phyloP scores from a whole-genome alignment of 2,113 vertebrate species.

The Probosciger aterrimus region DNA sequence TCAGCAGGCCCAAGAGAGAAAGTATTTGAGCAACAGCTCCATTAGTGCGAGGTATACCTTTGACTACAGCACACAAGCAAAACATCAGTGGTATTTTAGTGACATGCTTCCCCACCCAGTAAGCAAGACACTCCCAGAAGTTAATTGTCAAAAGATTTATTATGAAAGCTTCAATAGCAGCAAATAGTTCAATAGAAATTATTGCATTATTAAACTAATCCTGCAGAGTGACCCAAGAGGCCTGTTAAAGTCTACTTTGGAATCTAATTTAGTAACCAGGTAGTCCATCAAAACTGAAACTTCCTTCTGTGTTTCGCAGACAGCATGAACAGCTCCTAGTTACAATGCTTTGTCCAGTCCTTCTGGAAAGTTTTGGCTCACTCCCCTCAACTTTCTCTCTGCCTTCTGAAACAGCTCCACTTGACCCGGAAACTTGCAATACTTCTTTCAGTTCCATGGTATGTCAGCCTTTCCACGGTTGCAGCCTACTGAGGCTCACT shows the following conservation, averaged over 20 bases:
- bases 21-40: neutral
- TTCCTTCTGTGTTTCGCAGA: neutral
- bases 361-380: slow-evolving; percentile 27
- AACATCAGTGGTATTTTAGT: slow-evolving; percentile 1
- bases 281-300: neutral
- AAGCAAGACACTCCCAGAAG: slow-evolving; percentile 57
- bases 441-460: slow-evolving; percentile 59
- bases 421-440: slow-evolving; percentile 49
- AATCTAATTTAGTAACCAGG: neutral
- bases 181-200: slow-evolving; percentile 59
- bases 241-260: slow-evolving; percentile 5
- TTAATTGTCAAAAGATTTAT: slow-evolving; percentile 73
- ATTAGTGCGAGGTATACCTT: neutral
- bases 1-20: neutral
- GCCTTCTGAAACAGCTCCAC: slow-evolving; percentile 48
- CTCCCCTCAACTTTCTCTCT: slow-evolving; percentile 21
- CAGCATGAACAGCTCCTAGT: slow-evolving; percentile 31
- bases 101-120: slow-evolving; percentile 1
- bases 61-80: neutral
- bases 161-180: slow-evolving; percentile 66
- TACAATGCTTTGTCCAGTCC: slow-evolving; percentile 24
- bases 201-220: slow-evolving; percentile 60
- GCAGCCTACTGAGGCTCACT: slow-evolving; percentile 22
- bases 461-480: slow-evolving; percentile 28
- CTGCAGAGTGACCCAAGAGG: slow-evolving; percentile 37